Conservation (phyloP, 2,888 invertebrate species). For the Drosophila rubida region DNA sequence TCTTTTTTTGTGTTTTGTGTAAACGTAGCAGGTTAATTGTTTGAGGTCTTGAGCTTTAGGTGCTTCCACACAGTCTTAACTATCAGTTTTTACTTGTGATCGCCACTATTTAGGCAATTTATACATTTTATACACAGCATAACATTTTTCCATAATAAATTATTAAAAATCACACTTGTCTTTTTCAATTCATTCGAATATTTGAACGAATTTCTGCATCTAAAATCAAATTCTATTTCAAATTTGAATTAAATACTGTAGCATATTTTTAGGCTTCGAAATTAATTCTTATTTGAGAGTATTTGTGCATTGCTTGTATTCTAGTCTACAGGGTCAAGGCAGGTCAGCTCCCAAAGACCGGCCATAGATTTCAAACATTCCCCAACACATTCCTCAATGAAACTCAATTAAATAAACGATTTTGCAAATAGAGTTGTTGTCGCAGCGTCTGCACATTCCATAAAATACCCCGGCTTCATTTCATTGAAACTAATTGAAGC, state of each 20-base stretch:
- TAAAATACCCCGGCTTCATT: constrained; percentile 53
- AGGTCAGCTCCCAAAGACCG: neutral
- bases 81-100: neutral
- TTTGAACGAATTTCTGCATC: too few species aligned
- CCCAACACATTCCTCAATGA: constrained; percentile 41
- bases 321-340: neutral
- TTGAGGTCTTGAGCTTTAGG: constrained; percentile 10
- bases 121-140: neutral
- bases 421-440: constrained; percentile 26
- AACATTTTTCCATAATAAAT: neutral
- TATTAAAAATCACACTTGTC: neutral
- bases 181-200: too few species aligned
- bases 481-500: constrained; percentile 71
- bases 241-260: neutral
- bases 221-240: too few species aligned
- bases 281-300: neutral
- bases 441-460: constrained; percentile 24
- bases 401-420: constrained; percentile 67
- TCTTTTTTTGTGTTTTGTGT: neutral
- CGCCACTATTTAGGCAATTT: neutral
- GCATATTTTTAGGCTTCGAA: constrained; percentile 45
- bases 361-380: constrained; percentile 17
- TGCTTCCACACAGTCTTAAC: neutral
- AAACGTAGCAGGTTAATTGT: constrained; percentile 7
- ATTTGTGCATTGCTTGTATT: neutral